Conservation (phyloP, 1,140 invertebrate species). For the Aphaenogaster rudis region DNA sequence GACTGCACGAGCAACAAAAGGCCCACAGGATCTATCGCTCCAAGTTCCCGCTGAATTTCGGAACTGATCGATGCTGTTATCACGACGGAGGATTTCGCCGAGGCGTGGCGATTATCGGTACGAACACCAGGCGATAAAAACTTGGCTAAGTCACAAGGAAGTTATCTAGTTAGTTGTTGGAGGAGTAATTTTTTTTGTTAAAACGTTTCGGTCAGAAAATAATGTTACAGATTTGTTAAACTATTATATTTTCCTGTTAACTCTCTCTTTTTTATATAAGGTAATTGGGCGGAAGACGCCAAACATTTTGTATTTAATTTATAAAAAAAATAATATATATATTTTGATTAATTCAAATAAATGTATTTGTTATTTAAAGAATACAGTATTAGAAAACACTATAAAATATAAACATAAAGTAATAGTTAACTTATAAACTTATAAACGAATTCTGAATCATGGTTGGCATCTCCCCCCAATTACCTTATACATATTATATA, state of each 20-base stretch:
- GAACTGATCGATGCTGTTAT: conserved; percentile 20
- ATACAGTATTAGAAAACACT: too few relatives aligned
- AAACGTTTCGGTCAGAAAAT: not conserved
- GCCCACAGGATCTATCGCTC: not conserved
- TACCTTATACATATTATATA: not conserved
- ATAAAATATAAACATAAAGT: too few relatives aligned
- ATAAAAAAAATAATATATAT: too few relatives aligned
- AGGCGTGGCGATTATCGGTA: conserved; percentile 40
- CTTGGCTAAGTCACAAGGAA: not conserved
- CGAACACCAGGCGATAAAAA: conserved; percentile 4
- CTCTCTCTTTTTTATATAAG: not conserved
- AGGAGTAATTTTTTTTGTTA: not conserved
- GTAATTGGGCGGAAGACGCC: too few relatives aligned
- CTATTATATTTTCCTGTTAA: not conserved
- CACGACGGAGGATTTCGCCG: conserved; percentile 26
- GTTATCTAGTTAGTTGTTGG: not conserved
- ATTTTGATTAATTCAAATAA: too few relatives aligned
- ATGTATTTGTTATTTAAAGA: too few relatives aligned
- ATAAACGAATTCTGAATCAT: too few relatives aligned
- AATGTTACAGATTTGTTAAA: not conserved
- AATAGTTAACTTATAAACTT: too few relatives aligned
- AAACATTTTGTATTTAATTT: too few relatives aligned
- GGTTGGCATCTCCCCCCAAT: too few relatives aligned
- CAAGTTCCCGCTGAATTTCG: not conserved
- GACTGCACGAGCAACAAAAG: not conserved